phyloP scores from a whole-genome alignment of 2,888 invertebrate species.

The Lochmaea crataegi region DNA sequence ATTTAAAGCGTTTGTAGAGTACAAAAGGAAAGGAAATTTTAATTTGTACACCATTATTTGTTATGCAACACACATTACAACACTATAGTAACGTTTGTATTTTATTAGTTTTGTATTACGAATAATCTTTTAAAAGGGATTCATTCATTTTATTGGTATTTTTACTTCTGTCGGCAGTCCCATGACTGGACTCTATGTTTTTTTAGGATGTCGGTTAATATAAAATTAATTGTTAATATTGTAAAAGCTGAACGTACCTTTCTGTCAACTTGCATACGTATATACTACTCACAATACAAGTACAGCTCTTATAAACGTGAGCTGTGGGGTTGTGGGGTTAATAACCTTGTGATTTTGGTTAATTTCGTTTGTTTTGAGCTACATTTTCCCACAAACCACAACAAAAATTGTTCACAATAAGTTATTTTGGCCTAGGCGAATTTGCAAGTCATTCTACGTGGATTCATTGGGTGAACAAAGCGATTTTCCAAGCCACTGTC shows the following conservation, averaged over 20 bases:
- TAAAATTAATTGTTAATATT: no score
- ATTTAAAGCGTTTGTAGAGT: no score
- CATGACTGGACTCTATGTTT: no score
- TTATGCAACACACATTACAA: no score
- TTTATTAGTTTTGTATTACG: no score
- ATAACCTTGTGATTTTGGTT: conserved; percentile 28
- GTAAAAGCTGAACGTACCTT: neutral
- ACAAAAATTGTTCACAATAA: neutral
- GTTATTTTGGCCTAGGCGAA: conserved; percentile 8
- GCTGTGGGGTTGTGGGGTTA: conserved; percentile 16
- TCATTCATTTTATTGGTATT: no score
- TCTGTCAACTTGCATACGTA: neutral
- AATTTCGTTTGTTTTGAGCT: conserved; percentile 25
- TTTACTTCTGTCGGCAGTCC: no score
- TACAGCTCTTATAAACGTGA: neutral
- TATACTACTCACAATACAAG: neutral
- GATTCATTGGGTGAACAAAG: conserved; percentile 23
- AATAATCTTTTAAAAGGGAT: no score
- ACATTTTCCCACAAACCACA: conserved; percentile 3
- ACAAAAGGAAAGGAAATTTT: no score
- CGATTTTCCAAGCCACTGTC: conserved; percentile 24
- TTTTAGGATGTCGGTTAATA: no score
- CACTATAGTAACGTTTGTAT: no score
- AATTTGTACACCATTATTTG: no score
- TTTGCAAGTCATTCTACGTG: conserved; percentile 25